Base-by-base conservation (phyloP, 2,888 invertebrate species). In the Nipponacmea schrenckii region DNA sequence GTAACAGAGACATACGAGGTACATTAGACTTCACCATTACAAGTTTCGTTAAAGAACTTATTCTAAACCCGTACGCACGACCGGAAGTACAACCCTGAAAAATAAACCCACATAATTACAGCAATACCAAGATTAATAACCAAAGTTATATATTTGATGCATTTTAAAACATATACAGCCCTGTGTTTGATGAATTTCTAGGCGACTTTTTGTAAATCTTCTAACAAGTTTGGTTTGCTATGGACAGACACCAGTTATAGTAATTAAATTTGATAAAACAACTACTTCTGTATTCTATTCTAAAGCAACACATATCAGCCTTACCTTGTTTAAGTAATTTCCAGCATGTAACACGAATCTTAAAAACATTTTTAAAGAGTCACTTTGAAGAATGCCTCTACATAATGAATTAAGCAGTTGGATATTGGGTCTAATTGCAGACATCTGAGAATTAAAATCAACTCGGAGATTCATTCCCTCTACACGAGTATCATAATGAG, bases 21-120 rank as follows among this genome's bases (percentile, higher is more conserved):
- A 96, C 96, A 89, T 97, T 97, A n/a, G 97, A 96, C 75, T 97
- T 92, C 77, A 96, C 97, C 87, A 97, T 97, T 0, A 96, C 94
- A 71, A 98, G 91, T 89, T 97, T 98, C 90, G 96, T 95, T 74
- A 98, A 91, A 0, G 97, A 97, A n/a, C 95, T 93, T 64, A 98
- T 91, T 88, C 96, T 95, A 17, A 98, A 96, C 27, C 97, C 98
- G 1, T 96, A 95, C 2, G 98, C 98, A 85, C 96, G 95, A n/a
- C 97, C 97, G 0, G 97, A 96, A 89, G 96, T 97, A 3, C 96
- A 96, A 63, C 97, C 97, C 94, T 94, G 81, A 65, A 86, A 62
- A 50, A 48, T 8, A 24, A 45, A 24, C n/a, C n/a, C n/a, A n/a
- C n/a, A n/a, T n/a, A n/a, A n/a, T n/a, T n/a, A n/a, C n/a, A n/a